These are phyloP conservation scores for Radopholus similis DNA, from an alignment of 1,140 invertebrate genomes.

Conservation along the genomic window DNA sequence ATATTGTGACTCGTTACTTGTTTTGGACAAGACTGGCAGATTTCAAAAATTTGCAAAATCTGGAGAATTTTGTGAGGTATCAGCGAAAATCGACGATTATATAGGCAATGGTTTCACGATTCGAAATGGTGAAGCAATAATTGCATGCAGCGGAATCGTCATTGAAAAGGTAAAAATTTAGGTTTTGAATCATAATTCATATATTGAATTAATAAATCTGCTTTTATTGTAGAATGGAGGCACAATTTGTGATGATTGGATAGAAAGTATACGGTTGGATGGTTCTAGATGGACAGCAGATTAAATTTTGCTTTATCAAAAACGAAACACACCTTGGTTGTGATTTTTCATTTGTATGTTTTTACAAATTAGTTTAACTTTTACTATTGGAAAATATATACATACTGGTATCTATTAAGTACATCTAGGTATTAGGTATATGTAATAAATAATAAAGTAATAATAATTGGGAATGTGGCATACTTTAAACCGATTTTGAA, in stretches of 20 bases:
- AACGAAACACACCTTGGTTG: too few relatives aligned
- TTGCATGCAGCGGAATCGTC: slow-evolving; percentile 55
- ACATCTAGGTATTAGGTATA: too few relatives aligned
- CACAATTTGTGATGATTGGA: slow-evolving; percentile 59
- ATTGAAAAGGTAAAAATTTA: slow-evolving; percentile 30
- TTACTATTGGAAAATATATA: too few relatives aligned
- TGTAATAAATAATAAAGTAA: too few relatives aligned
- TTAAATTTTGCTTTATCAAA: too few relatives aligned
- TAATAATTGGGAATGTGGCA: too few relatives aligned
- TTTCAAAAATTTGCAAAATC: slow-evolving; percentile 41
- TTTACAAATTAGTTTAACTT: too few relatives aligned
- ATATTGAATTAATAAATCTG: too few relatives aligned
- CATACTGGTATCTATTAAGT: too few relatives aligned
- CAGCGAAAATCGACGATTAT: slow-evolving; percentile 54
- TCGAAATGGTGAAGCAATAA: slow-evolving; percentile 42
- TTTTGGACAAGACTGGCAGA: slow-evolving; percentile 56
- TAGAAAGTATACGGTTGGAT: slow-evolving; percentile 49
- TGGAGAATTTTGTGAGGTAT: slow-evolving; percentile 40
- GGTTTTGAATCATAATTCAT: background rate
- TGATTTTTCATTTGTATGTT: too few relatives aligned
- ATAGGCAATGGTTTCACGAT: slow-evolving; percentile 56
- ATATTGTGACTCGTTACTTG: slow-evolving; percentile 35
- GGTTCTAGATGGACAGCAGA: slow-evolving; percentile 49
- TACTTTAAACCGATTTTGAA: too few relatives aligned
- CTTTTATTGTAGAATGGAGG: slow-evolving; percentile 38